Percentiles rank a stretch among this genome's conserved stretches.
These are phyloP conservation scores for Sisor rabdophorus DNA, from an alignment of 2,113 vertebrate genomes.

Conservation along the genomic window DNA sequence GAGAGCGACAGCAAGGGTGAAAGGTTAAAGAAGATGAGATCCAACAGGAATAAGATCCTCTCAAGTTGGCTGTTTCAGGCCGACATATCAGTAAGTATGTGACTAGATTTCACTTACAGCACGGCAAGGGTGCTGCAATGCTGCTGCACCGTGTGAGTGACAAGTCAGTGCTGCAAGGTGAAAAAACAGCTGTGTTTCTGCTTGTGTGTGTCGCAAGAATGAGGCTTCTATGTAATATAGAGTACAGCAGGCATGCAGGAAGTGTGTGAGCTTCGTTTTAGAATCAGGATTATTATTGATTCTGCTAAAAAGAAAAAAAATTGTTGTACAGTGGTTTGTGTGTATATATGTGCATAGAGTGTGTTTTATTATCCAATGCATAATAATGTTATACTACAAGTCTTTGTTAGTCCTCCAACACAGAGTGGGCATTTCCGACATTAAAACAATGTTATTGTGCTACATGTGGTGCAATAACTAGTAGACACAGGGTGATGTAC, in stretches of 20 bases:
- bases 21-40: constrained; percentile 30
- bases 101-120: constrained; percentile 12
- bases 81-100: constrained; percentile 3
- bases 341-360: too few relatives aligned
- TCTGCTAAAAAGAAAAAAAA: not conserved
- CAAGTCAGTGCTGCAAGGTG: constrained; percentile 26
- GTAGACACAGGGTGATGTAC: not conserved
- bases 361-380: too few relatives aligned
- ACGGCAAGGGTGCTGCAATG: not conserved
- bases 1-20: constrained; percentile 19
- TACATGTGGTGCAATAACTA: not conserved
- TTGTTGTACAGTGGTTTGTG: not conserved
- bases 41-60: constrained; percentile 21
- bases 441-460: not conserved
- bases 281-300: not conserved
- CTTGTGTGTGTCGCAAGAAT: constrained; percentile 8
- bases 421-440: not conserved
- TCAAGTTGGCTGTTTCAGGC: constrained; percentile 7
- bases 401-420: not conserved
- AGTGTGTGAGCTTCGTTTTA: not conserved
- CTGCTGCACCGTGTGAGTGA: constrained; percentile 17
- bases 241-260: not conserved
- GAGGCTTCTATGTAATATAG: not conserved
- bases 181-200: constrained; percentile 12
- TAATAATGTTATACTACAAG: not conserved